A percentile compares a stretch with the other conserved stretches of the same genome.
Evolutionary conservation across 2,888 invertebrate species (phyloP).

Genomic region (Drosophila niveifrons): DNA sequence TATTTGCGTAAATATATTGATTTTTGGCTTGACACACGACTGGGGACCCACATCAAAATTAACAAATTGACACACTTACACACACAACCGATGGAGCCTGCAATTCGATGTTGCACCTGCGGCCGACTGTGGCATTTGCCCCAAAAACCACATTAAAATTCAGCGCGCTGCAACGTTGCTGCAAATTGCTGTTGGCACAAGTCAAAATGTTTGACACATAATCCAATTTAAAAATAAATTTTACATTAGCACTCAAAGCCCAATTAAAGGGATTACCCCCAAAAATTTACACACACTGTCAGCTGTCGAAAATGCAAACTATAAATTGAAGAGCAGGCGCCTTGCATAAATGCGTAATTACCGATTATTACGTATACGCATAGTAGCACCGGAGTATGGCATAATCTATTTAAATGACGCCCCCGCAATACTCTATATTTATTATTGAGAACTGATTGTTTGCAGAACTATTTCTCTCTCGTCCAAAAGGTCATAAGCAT

Average conservation of each 20-base stretch:
- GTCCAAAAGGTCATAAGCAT: neutral
- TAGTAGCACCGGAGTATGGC: neutral
- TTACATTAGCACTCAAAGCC: constrained; percentile 56
- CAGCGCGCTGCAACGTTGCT: constrained; percentile 35
- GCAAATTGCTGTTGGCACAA: constrained; percentile 60
- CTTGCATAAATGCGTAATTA: constrained; percentile 20
- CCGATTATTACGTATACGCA: constrained; percentile 13
- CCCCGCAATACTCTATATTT: neutral
- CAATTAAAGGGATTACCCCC: constrained; percentile 37
- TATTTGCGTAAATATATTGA: constrained; percentile 69
- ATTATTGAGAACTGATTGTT: neutral
- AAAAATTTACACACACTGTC: constrained; percentile 16
- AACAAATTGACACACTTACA: constrained; percentile 44
- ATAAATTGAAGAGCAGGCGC: constrained; percentile 8
- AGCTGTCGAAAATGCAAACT: constrained; percentile 6
- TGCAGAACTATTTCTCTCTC: neutral
- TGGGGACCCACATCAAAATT: constrained; percentile 39
- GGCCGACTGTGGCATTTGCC: constrained; percentile 45
- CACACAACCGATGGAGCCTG: constrained; percentile 7
- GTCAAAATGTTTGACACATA: constrained; percentile 75
- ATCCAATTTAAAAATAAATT: constrained; percentile 74
- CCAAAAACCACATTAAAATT: constrained; percentile 77
- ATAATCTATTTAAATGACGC: neutral
- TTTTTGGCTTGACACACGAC: constrained; percentile 65
- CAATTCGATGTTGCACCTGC: constrained; percentile 27